Percentiles rank a stretch among this genome's conserved stretches.
phyloP scores from a whole-genome alignment of 2,797 vertebrate species.

The Cygnus olor region DNA sequence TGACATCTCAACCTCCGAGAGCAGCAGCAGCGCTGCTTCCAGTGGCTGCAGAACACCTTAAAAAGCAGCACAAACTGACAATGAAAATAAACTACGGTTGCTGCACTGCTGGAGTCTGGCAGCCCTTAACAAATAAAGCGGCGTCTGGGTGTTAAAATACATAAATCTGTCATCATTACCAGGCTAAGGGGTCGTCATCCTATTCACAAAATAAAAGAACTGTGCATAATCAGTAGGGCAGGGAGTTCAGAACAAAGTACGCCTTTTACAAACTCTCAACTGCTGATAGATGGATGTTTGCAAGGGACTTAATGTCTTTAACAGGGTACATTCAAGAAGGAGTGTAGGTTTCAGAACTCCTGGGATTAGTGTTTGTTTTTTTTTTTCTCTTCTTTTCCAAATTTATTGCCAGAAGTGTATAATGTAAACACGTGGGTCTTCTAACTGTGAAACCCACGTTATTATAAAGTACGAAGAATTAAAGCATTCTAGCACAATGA shows the following conservation, averaged over 20 bases:
- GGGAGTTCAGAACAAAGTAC: slow-evolving; percentile 72
- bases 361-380: slow-evolving; percentile 61
- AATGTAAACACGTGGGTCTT: slow-evolving; percentile 50
- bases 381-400: slow-evolving; percentile 73
- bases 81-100: slow-evolving; percentile 61
- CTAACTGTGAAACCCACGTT: slow-evolving; percentile 27
- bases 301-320: slow-evolving; percentile 80
- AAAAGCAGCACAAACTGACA: slow-evolving; percentile 63
- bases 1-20: slow-evolving; percentile 43
- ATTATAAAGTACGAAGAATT: slow-evolving; percentile 32
- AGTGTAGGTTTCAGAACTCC: slow-evolving; percentile 74
- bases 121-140: slow-evolving; percentile 75
- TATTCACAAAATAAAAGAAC: slow-evolving; percentile 69
- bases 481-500: slow-evolving; percentile 29
- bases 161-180: slow-evolving; percentile 79
- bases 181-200: slow-evolving; percentile 71
- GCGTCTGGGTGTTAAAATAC: slow-evolving; percentile 72
- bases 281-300: slow-evolving; percentile 79
- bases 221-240: slow-evolving; percentile 74
- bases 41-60: slow-evolving; percentile 60
- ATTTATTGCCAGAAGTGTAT: slow-evolving; percentile 67
- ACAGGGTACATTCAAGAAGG: slow-evolving; percentile 71
- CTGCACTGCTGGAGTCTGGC: slow-evolving; percentile 58
- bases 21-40: slow-evolving; percentile 1
- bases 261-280: slow-evolving; percentile 75